phyloP scores from a whole-genome alignment of 2,888 invertebrate species.

The Drosophila sordidula region DNA sequence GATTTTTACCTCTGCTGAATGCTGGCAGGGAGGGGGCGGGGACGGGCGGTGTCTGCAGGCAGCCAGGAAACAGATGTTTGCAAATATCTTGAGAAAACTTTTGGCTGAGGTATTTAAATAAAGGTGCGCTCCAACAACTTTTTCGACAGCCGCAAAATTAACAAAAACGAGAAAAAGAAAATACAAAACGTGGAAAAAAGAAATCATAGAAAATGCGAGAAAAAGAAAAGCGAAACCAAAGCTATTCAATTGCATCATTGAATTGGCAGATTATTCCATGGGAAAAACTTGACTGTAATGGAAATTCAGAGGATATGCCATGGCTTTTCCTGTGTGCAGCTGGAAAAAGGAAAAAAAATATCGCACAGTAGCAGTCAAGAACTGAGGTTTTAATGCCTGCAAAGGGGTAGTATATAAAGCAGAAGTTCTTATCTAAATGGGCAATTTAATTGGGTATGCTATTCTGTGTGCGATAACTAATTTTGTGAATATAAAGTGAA shows the following conservation, averaged over 20 bases:
- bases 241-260: slow-evolving; percentile 68
- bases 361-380: not conserved
- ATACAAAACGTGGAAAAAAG: slow-evolving; percentile 10
- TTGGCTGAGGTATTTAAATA: slow-evolving; percentile 79
- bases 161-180: slow-evolving; percentile 26
- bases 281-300: slow-evolving; percentile 17
- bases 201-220: slow-evolving; percentile 18
- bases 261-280: slow-evolving; percentile 56
- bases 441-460: slow-evolving; percentile 3
- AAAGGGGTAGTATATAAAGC: not conserved
- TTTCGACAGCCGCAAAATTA: slow-evolving; percentile 53
- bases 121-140: slow-evolving; percentile 69
- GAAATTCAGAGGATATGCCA: slow-evolving; percentile 34
- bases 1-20: slow-evolving; percentile 25
- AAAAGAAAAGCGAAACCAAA: slow-evolving; percentile 49
- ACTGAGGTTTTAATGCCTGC: slow-evolving; percentile 7
- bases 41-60: slow-evolving; percentile 9
- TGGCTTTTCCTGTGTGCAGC: slow-evolving; percentile 1
- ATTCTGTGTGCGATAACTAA: not conserved
- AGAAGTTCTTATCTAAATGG: not conserved
- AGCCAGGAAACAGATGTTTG: slow-evolving; percentile 78
- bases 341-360: not conserved
- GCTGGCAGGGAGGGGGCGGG: not conserved
- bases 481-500: not conserved
- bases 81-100: slow-evolving; percentile 78